These are phyloP conservation scores for Amyelois transitella DNA, from an alignment of 1,140 invertebrate genomes.

Conservation along the genomic window DNA sequence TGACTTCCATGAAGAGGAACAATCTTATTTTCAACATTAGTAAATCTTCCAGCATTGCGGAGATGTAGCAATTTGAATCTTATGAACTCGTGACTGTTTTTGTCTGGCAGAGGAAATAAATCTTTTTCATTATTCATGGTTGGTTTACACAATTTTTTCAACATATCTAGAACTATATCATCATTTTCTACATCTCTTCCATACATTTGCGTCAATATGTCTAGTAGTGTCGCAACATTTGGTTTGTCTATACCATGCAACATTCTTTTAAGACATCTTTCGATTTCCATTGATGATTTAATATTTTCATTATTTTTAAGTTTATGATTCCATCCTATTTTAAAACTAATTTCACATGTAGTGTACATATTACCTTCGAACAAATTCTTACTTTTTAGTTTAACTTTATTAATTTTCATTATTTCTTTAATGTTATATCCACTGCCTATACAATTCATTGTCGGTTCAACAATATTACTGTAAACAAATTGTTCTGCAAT, in stretches of 20 bases:
- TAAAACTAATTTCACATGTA: constrained; percentile 34
- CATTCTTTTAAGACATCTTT: constrained; percentile 35
- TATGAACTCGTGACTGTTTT: constrained; percentile 25
- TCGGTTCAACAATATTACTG: constrained; percentile 31
- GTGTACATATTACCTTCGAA: constrained; percentile 49
- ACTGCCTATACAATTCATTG: constrained; percentile 36
- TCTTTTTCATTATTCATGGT: constrained; percentile 17
- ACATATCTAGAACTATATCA: constrained; percentile 30
- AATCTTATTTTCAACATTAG: constrained; percentile 35
- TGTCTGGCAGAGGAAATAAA: constrained; percentile 19
- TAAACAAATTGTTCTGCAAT: constrained; percentile 24
- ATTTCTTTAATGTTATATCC: constrained; percentile 55
- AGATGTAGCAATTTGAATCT: constrained; percentile 49
- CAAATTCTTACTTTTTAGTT: constrained; percentile 48
- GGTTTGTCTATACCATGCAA: constrained; percentile 37
- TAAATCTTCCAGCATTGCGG: constrained; percentile 41
- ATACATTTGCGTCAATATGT: constrained; percentile 47
- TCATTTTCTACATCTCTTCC: constrained; percentile 36
- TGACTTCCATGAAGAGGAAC: constrained; percentile 50
- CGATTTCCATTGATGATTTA: constrained; percentile 30
- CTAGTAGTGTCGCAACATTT: constrained; percentile 23
- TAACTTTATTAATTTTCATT: constrained; percentile 37
- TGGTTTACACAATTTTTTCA: constrained; percentile 35
- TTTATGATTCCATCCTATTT: constrained; percentile 51
- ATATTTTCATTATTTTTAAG: constrained; percentile 30